These are phyloP conservation scores for Hemitrygon akajei DNA, from an alignment of 2,797 vertebrate genomes.

Conservation along the genomic window DNA sequence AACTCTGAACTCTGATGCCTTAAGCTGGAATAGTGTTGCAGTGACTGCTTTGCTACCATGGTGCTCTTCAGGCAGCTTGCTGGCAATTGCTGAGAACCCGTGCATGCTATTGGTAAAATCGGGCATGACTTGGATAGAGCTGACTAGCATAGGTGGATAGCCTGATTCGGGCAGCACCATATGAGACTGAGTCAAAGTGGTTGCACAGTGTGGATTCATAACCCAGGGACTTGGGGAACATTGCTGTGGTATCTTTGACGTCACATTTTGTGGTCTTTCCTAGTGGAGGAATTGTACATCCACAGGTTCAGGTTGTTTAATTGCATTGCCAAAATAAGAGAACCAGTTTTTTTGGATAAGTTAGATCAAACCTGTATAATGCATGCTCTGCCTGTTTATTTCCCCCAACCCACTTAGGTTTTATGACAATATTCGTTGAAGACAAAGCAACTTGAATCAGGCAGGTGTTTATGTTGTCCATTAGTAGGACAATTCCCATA, in stretches of 20 bases:
- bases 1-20: no score
- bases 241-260: background rate
- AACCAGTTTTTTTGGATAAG: no score
- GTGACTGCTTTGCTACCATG: no score
- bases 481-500: background rate
- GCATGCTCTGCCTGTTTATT: background rate
- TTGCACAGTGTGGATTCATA: background rate
- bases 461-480: background rate
- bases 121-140: background rate
- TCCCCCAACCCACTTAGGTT: background rate
- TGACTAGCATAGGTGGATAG: background rate
- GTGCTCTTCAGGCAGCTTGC: background rate
- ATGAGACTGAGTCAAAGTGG: background rate
- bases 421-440: background rate
- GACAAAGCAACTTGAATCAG: no score
- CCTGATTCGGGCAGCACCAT: background rate
- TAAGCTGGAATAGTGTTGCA: no score
- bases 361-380: background rate
- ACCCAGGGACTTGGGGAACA: background rate
- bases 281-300: no score
- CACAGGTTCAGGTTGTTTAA: no score
- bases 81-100: background rate
- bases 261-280: no score
- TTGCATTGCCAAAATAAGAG: no score
- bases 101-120: background rate